Conservation (phyloP, 2,113 vertebrate genomes). For the Camelus bactrianus region DNA sequence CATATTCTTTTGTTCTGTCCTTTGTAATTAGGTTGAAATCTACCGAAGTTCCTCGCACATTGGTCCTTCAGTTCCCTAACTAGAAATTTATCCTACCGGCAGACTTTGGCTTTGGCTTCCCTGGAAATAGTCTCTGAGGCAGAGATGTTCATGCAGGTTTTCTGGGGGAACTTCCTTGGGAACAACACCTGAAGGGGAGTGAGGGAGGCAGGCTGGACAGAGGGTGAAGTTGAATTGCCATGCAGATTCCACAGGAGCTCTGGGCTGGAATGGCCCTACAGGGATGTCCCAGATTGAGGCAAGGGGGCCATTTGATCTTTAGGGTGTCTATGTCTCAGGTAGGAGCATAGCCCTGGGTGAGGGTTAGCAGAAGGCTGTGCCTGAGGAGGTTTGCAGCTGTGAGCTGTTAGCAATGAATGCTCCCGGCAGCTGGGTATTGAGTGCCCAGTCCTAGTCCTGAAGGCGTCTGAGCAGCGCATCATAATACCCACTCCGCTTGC, state of each 20-base stretch:
- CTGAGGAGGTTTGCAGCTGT: neutral
- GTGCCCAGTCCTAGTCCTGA: fast-evolving
- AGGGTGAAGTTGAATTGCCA: neutral
- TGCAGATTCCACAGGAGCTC: neutral
- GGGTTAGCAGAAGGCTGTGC: neutral
- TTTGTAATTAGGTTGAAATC: neutral
- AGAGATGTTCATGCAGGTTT: neutral
- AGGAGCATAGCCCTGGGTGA: neutral
- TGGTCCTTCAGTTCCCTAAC: neutral
- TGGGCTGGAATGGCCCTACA: neutral
- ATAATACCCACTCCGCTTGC: fast-evolving
- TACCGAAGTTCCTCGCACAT: neutral
- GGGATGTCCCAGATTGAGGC: neutral
- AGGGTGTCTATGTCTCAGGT: neutral
- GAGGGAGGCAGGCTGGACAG: neutral
- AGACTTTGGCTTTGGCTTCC: neutral
- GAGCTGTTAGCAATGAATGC: neutral
- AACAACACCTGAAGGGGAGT: too few relatives aligned
- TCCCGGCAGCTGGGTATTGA: neutral
- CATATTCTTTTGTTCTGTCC: neutral
- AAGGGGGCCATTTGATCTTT: neutral
- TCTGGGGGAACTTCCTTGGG: neutral
- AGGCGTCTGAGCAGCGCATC: fast-evolving
- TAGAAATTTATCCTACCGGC: neutral
- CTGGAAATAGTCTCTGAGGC: neutral